Evolutionary conservation across 2,797 vertebrate species (phyloP).

Genomic region (Galaxias olidus): DNA sequence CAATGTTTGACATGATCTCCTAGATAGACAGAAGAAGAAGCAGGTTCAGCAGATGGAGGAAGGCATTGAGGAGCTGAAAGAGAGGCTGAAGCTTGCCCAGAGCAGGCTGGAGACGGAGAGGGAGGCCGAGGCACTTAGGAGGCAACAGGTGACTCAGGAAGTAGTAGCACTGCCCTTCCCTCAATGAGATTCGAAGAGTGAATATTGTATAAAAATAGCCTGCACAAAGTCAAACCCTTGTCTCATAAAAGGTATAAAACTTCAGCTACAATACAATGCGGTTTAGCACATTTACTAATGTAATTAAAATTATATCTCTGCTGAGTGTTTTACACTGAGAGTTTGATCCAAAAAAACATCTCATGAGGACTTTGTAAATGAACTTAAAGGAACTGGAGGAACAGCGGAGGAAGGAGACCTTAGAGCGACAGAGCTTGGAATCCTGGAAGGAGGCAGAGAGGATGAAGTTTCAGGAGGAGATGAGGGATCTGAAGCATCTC

Average conservation of each 20-base stretch:
- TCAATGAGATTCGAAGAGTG: too few species aligned
- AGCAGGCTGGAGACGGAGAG: slow-evolving; percentile 63
- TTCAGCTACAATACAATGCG: too few species aligned
- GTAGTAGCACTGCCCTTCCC: too few species aligned
- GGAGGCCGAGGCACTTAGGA: slow-evolving; percentile 53
- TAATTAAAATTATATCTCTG: too few species aligned
- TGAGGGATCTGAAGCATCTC: slow-evolving; percentile 64
- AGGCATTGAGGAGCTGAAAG: slow-evolving; percentile 68
- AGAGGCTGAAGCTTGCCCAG: slow-evolving; percentile 62
- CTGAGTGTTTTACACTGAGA: too few species aligned
- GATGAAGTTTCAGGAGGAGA: slow-evolving; percentile 63
- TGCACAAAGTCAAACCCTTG: too few species aligned
- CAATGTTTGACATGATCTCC: too few species aligned
- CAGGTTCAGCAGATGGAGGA: slow-evolving; percentile 65
- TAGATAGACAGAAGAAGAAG: slow-evolving; percentile 66
- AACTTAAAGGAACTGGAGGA: slow-evolving; percentile 58
- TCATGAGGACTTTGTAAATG: background rate
- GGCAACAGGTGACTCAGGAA: slow-evolving; percentile 59
- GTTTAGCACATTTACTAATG: too few species aligned
- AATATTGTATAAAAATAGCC: too few species aligned
- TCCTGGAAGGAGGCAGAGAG: slow-evolving; percentile 75
- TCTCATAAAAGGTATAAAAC: too few species aligned
- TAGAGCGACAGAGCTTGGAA: slow-evolving; percentile 60
- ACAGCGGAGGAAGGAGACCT: slow-evolving; percentile 49
- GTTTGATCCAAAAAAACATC: too few species aligned